These are phyloP conservation scores for Antrozous pallidus DNA, from an alignment of 2,797 vertebrate species.

Conservation along the genomic window DNA sequence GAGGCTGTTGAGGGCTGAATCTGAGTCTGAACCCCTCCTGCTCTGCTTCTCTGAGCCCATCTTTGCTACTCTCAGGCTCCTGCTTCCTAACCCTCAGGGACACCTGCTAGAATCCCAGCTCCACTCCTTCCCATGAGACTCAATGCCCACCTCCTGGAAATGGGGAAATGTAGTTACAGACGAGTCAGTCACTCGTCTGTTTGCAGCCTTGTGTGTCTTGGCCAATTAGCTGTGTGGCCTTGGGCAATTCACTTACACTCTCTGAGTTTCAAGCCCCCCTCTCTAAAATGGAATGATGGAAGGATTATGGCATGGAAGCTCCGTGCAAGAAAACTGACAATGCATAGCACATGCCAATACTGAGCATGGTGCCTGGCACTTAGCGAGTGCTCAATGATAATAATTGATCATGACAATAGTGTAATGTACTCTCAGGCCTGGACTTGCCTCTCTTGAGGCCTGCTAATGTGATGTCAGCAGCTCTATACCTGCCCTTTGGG, in stretches of 20 bases:
- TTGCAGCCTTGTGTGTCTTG: not conserved
- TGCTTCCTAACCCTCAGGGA: not conserved
- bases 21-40: accelerated
- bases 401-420: accelerated
- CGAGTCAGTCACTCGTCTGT: not conserved
- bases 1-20: accelerated
- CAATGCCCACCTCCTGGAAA: not conserved
- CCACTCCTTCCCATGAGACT: not conserved
- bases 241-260: not conserved
- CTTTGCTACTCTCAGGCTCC: not conserved
- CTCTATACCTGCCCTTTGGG: no score
- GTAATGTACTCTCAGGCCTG: no score
- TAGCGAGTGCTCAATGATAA: accelerated
- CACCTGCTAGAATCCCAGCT: not conserved
- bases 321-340: not conserved
- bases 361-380: not conserved
- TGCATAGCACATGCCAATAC: accelerated
- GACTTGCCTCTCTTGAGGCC: no score
- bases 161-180: no score
- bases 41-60: not conserved
- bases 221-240: not conserved
- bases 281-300: not conserved
- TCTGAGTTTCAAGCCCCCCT: not conserved
- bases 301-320: accelerated
- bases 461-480: no score